Evolutionary conservation across 2,888 invertebrate genomes (phyloP).

Genomic region (Cataglyphis altisquamis): DNA sequence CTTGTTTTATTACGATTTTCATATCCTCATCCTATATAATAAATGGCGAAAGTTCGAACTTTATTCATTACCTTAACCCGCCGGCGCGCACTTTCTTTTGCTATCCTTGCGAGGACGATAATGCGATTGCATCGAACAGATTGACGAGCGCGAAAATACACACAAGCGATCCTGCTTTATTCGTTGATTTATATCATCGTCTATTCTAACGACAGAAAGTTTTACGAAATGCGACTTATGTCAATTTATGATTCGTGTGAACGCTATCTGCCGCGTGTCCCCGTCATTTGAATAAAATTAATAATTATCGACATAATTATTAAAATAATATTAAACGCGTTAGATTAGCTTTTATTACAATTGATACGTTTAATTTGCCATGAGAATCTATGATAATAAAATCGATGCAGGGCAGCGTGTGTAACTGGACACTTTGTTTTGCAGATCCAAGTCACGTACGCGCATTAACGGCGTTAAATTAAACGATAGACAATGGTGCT

Average conservation of each 20-base stretch:
- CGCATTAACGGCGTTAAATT: constrained; percentile 51
- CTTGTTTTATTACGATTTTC: constrained; percentile 19
- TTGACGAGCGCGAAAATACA: neutral
- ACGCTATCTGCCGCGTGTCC: neutral
- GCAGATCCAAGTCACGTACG: constrained; percentile 23
- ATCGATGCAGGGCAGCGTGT: neutral
- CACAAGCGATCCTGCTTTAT: constrained; percentile 3
- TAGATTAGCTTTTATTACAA: constrained; percentile 1
- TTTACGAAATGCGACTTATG: neutral
- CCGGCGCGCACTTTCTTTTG: neutral
- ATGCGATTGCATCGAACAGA: constrained; percentile 6
- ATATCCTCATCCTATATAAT: constrained; percentile 7
- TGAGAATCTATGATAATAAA: constrained; percentile 2
- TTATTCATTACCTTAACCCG: neutral
- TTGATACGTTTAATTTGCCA: constrained; percentile 10
- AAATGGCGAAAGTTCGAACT: neutral
- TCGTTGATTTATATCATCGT: neutral
- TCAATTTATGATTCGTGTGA: neutral
- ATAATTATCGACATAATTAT: neutral
- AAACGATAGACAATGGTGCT: constrained; percentile 41
- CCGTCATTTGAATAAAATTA: neutral
- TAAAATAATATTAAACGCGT: neutral
- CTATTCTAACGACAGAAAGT: neutral
- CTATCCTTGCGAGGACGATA: neutral
- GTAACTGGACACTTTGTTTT: constrained; percentile 38